Conservation (phyloP, 1,140 invertebrate genomes). For the Lepidurus packardi region DNA sequence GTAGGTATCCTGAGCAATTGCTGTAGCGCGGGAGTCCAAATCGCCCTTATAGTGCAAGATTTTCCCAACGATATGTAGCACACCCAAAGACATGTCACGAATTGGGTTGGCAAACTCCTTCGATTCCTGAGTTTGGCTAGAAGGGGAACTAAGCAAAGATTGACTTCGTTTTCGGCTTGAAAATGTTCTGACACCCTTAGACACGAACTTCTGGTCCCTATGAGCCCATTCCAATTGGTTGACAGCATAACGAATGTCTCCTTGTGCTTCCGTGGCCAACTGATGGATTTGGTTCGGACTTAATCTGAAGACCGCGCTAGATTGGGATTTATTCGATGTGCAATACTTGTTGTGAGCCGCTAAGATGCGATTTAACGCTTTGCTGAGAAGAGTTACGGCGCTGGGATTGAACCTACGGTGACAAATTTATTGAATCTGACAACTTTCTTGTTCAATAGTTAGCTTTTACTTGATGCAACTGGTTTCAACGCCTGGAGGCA, state of each 20-base stretch:
- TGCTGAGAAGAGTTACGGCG: background rate
- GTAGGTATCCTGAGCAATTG: background rate
- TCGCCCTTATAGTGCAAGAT: background rate
- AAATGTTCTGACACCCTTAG: background rate
- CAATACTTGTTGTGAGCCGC: background rate
- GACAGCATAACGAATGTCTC: background rate
- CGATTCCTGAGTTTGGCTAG: background rate
- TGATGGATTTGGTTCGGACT: background rate
- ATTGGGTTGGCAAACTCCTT: background rate
- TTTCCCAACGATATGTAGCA: conserved; percentile 2
- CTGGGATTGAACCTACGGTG: background rate
- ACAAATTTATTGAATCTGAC: background rate
- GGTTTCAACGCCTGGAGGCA: background rate
- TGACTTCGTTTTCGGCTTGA: background rate
- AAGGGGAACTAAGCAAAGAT: background rate
- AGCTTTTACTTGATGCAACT: background rate
- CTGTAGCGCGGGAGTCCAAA: background rate
- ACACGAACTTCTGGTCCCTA: background rate
- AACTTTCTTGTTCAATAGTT: background rate
- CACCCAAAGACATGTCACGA: background rate
- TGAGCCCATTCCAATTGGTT: conserved; percentile 18
- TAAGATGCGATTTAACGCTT: background rate
- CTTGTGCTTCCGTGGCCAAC: background rate
- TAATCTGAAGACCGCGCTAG: background rate
- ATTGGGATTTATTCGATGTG: background rate